These are phyloP conservation scores for Tricholaema leucomelas DNA, from an alignment of 2,113 vertebrate genomes.

Conservation along the genomic window DNA sequence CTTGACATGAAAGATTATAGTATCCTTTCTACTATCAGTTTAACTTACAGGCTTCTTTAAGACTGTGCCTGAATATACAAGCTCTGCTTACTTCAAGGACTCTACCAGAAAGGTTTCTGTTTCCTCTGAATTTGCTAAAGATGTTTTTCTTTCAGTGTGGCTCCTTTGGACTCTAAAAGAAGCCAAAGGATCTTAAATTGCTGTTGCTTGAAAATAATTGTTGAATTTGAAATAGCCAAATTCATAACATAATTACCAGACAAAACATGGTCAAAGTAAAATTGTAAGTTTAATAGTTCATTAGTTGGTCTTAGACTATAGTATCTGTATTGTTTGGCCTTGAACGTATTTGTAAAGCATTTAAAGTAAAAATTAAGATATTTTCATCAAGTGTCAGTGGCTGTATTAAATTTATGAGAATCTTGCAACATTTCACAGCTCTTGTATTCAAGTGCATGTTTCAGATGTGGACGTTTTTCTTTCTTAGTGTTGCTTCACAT, in stretches of 20 bases:
- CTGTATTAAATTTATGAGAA: neutral
- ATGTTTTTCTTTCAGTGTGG: neutral
- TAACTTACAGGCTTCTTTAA: neutral
- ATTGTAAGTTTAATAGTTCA: neutral
- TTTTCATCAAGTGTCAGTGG: neutral
- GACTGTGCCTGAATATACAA: constrained; percentile 32
- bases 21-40: neutral
- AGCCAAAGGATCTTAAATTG: neutral
- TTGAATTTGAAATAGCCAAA: neutral
- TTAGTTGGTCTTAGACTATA: neutral
- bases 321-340: neutral
- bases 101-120: constrained; percentile 25
- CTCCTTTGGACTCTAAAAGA: neutral
- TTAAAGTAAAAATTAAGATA: neutral
- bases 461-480: neutral
- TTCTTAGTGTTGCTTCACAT: neutral
- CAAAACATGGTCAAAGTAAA: neutral
- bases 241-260: neutral
- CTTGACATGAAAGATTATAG: neutral
- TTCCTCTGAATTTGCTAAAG: constrained; percentile 34
- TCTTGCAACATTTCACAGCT: neutral
- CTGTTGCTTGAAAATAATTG: neutral
- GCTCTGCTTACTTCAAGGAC: neutral
- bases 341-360: neutral
- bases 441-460: neutral